Percentiles rank a stretch among this genome's conserved stretches.
These are phyloP conservation scores for Mormyrus proboscirostris DNA, from an alignment of 2,797 vertebrate species.

Conservation along the genomic window DNA sequence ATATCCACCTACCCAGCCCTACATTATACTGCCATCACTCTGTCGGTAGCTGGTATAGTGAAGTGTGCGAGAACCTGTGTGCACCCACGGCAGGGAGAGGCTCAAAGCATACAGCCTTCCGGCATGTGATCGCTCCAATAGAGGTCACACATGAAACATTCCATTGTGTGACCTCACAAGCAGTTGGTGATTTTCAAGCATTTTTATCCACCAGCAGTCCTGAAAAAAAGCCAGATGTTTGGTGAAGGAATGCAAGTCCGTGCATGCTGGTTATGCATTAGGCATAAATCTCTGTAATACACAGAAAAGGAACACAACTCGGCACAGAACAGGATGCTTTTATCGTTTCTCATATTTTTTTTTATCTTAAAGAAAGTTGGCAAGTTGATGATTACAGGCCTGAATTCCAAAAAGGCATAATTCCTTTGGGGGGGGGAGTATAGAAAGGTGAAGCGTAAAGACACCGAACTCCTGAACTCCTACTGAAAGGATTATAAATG, in stretches of 20 bases:
- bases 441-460: neutral
- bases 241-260: neutral
- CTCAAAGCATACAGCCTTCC: slow-evolving; percentile 23
- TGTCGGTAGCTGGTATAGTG: neutral
- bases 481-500: neutral
- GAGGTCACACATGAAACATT: slow-evolving; percentile 15
- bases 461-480: neutral
- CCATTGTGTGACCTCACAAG: slow-evolving; percentile 2
- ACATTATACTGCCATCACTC: neutral
- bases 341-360: neutral
- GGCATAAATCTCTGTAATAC: neutral
- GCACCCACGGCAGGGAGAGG: slow-evolving; percentile 8
- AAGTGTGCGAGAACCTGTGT: neutral
- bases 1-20: neutral
- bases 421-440: neutral
- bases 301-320: neutral
- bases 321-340: neutral
- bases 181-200: neutral
- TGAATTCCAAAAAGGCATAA: neutral
- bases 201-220: neutral
- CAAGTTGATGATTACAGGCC: neutral
- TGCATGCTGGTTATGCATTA: neutral
- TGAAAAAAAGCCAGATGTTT: neutral
- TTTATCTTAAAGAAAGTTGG: neutral
- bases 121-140: slow-evolving; percentile 18